Evolutionary conservation across 2,888 invertebrate genomes (phyloP), one percentile per base, ranked within the genome.

Genomic region (Eilema depressum): DNA sequence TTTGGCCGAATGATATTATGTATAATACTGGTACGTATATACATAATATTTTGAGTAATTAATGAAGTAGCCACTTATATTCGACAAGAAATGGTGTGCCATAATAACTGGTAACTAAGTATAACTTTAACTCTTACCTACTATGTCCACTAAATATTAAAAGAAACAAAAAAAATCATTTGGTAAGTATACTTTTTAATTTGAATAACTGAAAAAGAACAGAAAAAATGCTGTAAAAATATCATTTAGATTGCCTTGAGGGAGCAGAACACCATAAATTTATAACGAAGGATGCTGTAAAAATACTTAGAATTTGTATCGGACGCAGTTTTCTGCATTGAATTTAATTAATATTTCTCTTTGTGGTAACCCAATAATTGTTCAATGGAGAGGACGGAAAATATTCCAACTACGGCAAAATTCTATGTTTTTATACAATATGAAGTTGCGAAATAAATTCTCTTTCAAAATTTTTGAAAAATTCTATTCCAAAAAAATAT

Each of bases 281-380:
- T 56, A 63, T 53, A 57, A 63, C 25, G 63, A 59, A 57, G 23
- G 17, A 47, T 30, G 47, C 25, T 59, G 14, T 26, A 23, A 37
- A 63, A 69, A 23, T 47, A 41, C 2, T 53, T 23, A 26, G n/a
- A 53, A 61, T 56, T 53, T 33, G 61, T 69, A 23, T 70, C 30
- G 33, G 78, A 71, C 73, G 69, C 76, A 70, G 76, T 70, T 69
- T 75, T 69, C 62, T 66, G 56, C 25, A 62, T 62, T 28, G 23
- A 66, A 66, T 62, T 62, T 56, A 62, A 66, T 66, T 66, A 57
- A 62, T 64, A 66, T 64, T 53, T 53, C 57, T 70, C 56, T 66
- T 70, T 41, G 66, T 63, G 66, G 66, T 66, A 20, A 62, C 37
- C 56, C 70, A 64, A 70, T 70, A 70, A 70, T 66, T 70, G 70